Conservation (phyloP, 2,113 vertebrate genomes). For the Numida meleagris region DNA sequence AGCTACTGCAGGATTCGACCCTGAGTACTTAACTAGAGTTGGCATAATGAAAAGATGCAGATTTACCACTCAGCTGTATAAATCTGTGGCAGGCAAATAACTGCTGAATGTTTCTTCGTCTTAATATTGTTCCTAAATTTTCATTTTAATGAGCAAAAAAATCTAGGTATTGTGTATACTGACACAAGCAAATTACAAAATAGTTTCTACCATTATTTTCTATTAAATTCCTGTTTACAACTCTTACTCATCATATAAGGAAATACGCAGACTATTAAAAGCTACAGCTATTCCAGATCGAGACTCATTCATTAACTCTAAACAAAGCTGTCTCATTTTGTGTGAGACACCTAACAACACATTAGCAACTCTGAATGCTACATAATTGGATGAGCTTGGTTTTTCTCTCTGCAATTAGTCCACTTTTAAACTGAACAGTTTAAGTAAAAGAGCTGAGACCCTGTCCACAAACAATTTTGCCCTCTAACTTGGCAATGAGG, state of each 20-base stretch:
- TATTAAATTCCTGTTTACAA: background rate
- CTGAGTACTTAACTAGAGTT: background rate
- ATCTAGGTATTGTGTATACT: fast-evolving
- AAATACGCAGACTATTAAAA: background rate
- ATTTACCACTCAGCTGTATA: background rate
- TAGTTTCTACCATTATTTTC: background rate
- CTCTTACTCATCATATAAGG: background rate
- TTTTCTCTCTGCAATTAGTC: background rate
- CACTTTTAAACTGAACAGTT: background rate
- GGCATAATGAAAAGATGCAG: background rate
- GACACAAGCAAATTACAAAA: background rate
- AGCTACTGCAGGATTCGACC: background rate
- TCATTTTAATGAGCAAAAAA: background rate
- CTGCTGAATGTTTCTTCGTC: background rate
- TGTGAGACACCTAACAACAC: background rate
- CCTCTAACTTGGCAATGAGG: background rate
- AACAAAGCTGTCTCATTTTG: background rate
- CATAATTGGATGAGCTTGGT: background rate
- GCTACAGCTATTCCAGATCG: background rate
- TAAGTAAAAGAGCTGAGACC: background rate
- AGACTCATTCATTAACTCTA: background rate
- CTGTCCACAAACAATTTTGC: background rate
- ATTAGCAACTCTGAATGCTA: background rate
- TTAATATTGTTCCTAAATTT: background rate
- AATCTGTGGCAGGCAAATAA: background rate